These are phyloP conservation scores for Pipistrellus nathusii DNA, from an alignment of 2,797 vertebrate species.

Conservation along the genomic window DNA sequence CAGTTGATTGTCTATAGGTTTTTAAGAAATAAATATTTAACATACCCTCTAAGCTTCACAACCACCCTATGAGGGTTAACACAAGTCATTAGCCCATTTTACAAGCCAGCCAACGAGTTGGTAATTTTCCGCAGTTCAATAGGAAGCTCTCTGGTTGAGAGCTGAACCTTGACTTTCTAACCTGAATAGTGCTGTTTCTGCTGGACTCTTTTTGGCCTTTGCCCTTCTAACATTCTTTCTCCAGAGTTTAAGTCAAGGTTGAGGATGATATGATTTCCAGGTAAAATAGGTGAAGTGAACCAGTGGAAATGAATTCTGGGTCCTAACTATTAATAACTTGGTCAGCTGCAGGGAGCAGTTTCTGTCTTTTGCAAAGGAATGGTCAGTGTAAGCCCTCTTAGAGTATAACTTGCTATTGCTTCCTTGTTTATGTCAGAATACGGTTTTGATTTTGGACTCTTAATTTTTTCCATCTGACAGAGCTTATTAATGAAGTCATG, in stretches of 20 bases:
- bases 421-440: background rate
- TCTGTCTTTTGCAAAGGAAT: background rate
- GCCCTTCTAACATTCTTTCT: background rate
- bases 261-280: background rate
- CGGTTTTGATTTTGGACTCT: background rate
- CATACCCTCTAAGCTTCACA: background rate
- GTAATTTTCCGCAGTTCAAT: background rate
- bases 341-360: background rate
- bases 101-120: background rate
- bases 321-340: background rate
- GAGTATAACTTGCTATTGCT: background rate
- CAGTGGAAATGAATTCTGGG: background rate
- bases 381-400: background rate
- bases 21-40: background rate
- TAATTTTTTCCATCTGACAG: background rate
- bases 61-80: background rate
- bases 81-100: background rate
- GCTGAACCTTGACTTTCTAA: background rate
- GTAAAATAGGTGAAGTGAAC: background rate
- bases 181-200: background rate
- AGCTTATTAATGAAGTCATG: background rate
- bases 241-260: background rate
- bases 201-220: background rate
- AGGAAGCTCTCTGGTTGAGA: background rate
- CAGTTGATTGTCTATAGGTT: background rate